Evolutionary conservation across 2,888 invertebrate species (phyloP).

Genomic region (Arrhopalites spinosus): DNA sequence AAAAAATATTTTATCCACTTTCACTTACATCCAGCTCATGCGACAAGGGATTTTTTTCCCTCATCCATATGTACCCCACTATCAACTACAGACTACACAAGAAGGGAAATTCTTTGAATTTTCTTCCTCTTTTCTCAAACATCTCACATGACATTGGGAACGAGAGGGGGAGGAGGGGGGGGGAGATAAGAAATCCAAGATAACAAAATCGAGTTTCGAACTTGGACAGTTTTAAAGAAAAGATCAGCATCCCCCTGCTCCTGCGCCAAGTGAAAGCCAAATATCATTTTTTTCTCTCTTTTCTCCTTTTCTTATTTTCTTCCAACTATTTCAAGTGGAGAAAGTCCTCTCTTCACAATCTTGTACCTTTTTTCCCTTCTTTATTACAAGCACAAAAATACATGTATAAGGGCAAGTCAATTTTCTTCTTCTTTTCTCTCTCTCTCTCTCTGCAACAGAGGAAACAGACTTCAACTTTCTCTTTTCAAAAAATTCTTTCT

Average conservation of each 20-base stretch:
- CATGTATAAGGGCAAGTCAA: no score
- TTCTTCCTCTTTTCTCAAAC: no score
- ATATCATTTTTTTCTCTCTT: conserved; percentile 27
- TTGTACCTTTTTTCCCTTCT: no score
- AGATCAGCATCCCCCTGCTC: conserved; percentile 7
- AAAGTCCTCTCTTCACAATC: not conserved
- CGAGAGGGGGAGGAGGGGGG: not conserved
- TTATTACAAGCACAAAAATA: no score
- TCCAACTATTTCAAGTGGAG: not conserved
- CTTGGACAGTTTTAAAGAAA: conserved; percentile 28
- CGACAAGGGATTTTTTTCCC: no score
- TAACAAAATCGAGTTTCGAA: conserved; percentile 30
- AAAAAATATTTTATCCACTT: no score
- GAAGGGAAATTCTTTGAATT: no score
- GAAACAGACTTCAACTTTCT: no score
- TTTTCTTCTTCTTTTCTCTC: not conserved
- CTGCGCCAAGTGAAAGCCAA: conserved; percentile 27
- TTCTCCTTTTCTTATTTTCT: not conserved
- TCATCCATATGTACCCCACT: no score
- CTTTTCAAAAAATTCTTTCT: not conserved
- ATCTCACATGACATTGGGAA: not conserved
- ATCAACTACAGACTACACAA: no score
- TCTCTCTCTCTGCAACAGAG: not conserved
- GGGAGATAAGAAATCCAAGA: conserved; percentile 27
- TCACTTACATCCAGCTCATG: no score